These are phyloP conservation scores for Athene cunicularia DNA, from an alignment of 2,113 vertebrate genomes.

Conservation along the genomic window DNA sequence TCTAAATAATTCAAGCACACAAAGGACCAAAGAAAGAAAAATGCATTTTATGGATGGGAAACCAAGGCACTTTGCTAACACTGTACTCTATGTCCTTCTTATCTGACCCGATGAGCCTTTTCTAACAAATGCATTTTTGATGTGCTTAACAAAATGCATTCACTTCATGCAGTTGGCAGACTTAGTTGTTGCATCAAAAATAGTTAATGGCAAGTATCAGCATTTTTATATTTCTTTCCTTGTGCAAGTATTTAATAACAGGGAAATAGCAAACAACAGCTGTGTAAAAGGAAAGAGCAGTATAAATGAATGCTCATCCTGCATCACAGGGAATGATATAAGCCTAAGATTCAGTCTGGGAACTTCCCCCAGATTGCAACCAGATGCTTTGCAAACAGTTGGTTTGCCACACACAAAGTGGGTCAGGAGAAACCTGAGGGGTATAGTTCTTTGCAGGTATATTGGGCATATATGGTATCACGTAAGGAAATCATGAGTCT, in stretches of 20 bases:
- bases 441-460: not conserved
- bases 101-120: constrained; percentile 42
- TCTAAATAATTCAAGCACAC: constrained; percentile 6
- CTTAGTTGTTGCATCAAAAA: constrained; percentile 70
- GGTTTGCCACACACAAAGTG: not conserved
- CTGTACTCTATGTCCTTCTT: not conserved
- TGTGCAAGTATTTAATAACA: constrained; percentile 70
- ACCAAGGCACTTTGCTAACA: constrained; percentile 1
- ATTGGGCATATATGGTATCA: not conserved
- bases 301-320: constrained; percentile 59
- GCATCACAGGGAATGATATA: constrained; percentile 5
- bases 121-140: constrained; percentile 61
- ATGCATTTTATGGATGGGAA: not conserved
- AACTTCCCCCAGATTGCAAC: constrained; percentile 31
- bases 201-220: constrained; percentile 72
- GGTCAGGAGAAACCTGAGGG: not conserved
- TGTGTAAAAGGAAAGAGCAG: constrained; percentile 66
- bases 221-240: constrained; percentile 71
- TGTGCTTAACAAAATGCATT: constrained; percentile 71
- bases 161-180: constrained; percentile 68
- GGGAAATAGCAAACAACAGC: constrained; percentile 72
- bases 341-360: constrained; percentile 21
- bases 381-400: not conserved
- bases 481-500: fast-evolving
- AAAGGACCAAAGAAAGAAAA: not conserved